phyloP scores from a whole-genome alignment of 1,140 invertebrate genomes.

The Armadillidium nasatum region DNA sequence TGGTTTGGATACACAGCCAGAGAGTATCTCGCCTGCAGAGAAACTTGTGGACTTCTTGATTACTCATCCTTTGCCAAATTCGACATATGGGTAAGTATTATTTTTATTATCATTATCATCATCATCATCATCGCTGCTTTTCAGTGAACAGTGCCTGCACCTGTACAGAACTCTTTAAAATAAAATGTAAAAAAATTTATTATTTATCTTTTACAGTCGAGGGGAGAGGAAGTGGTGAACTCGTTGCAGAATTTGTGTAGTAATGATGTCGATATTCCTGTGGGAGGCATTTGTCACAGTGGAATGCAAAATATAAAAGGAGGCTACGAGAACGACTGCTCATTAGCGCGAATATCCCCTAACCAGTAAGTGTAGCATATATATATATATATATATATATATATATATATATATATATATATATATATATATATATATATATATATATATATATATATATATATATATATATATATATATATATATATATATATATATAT shows the following conservation, averaged over 20 bases:
- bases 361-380: conserved; percentile 90
- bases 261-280: conserved; percentile 90
- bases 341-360: conserved; percentile 75
- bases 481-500: conserved; percentile 14
- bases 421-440: too few relatives aligned
- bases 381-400: too few relatives aligned
- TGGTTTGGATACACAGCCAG: conserved; percentile 86
- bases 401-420: too few relatives aligned
- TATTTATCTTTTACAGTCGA: conserved; percentile 57
- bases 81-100: conserved; percentile 66
- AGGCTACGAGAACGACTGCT: conserved; percentile 98
- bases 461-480: neutral
- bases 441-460: conserved; percentile 17
- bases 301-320: conserved; percentile 95
- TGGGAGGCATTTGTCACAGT: conserved; percentile 93
- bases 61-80: conserved; percentile 98
- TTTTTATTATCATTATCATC: neutral
- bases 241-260: conserved; percentile 90
- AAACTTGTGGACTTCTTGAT: conserved; percentile 87
- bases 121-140: too few relatives aligned
- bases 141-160: too few relatives aligned
- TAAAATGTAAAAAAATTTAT: too few relatives aligned
- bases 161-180: too few relatives aligned
- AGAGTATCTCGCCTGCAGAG: conserved; percentile 91
- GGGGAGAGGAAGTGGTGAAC: conserved; percentile 81